Conservation (phyloP, 2,888 invertebrate genomes). For the Leptarthrus brevirostris region DNA sequence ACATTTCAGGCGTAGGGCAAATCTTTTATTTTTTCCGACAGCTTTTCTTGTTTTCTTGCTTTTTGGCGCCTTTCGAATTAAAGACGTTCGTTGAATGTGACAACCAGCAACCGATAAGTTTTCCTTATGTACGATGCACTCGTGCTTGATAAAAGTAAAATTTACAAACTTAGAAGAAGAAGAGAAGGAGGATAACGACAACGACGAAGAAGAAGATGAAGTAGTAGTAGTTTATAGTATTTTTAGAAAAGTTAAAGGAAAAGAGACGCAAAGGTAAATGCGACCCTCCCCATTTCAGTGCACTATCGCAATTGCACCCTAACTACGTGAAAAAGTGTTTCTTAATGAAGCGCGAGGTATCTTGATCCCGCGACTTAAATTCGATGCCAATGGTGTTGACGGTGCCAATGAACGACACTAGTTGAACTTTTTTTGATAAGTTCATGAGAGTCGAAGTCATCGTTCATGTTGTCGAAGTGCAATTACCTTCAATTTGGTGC, state of each 20-base stretch:
- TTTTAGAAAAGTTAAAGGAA: constrained; percentile 24
- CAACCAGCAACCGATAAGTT: background rate
- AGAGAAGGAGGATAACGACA: background rate
- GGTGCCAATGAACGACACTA: too few species aligned
- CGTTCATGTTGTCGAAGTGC: constrained; percentile 22
- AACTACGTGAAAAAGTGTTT: constrained; percentile 1
- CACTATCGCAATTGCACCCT: background rate
- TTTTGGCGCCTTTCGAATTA: constrained; percentile 39
- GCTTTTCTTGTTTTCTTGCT: constrained; percentile 26
- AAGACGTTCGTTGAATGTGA: background rate
- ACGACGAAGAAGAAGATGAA: too few species aligned
- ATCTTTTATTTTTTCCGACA: constrained; percentile 12
- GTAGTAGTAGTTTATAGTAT: constrained; percentile 4
- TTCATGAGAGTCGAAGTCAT: background rate
- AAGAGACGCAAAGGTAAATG: constrained; percentile 12
- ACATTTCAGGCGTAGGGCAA: constrained; percentile 3
- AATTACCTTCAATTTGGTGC: constrained; percentile 27
- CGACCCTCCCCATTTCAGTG: constrained; percentile 10
- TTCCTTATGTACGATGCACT: background rate
- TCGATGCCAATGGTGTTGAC: too few species aligned
- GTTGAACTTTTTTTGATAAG: constrained; percentile 30
- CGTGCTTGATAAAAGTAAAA: constrained; percentile 16
- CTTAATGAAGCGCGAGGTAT: constrained; percentile 12
- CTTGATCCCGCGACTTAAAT: background rate
- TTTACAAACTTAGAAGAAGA: constrained; percentile 15